These are phyloP conservation scores for Sminthurides bifidus DNA, from an alignment of 1,140 invertebrate species.

Conservation along the genomic window DNA sequence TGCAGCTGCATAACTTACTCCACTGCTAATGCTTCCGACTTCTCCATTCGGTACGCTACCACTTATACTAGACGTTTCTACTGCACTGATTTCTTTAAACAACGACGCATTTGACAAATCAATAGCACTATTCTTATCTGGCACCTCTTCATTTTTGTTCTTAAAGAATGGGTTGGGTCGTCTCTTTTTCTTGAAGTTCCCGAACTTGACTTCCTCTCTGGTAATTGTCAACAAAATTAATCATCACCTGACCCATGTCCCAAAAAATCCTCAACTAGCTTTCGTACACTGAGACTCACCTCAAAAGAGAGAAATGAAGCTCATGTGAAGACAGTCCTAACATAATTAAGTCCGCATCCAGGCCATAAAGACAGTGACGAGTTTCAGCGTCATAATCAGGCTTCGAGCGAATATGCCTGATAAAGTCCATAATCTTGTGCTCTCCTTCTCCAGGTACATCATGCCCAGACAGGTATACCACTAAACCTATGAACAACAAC, in stretches of 20 bases:
- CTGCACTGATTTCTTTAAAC: no score
- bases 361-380: slow-evolving; percentile 84
- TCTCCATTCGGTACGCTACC: no score
- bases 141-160: slow-evolving; percentile 10
- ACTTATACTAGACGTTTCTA: no score
- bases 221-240: slow-evolving; percentile 1
- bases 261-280: no score
- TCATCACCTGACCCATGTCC: no score
- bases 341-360: slow-evolving; percentile 95
- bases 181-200: slow-evolving; percentile 5
- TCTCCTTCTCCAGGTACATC: slow-evolving; percentile 93
- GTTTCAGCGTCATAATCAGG: slow-evolving; percentile 76
- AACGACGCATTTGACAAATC: slow-evolving; percentile 19
- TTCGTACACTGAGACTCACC: slow-evolving; percentile 10
- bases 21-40: no score
- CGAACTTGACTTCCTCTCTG: slow-evolving; percentile 30
- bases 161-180: background rate
- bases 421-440: slow-evolving; percentile 98
- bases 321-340: slow-evolving; percentile 86
- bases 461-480: slow-evolving; percentile 64
- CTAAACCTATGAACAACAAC: slow-evolving; percentile 9
- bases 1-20: background rate
- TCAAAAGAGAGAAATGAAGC: slow-evolving; percentile 24
- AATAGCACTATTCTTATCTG: no score
- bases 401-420: slow-evolving; percentile 65